Conservation (phyloP, 2,113 vertebrate species). For the Setophaga coronata region DNA sequence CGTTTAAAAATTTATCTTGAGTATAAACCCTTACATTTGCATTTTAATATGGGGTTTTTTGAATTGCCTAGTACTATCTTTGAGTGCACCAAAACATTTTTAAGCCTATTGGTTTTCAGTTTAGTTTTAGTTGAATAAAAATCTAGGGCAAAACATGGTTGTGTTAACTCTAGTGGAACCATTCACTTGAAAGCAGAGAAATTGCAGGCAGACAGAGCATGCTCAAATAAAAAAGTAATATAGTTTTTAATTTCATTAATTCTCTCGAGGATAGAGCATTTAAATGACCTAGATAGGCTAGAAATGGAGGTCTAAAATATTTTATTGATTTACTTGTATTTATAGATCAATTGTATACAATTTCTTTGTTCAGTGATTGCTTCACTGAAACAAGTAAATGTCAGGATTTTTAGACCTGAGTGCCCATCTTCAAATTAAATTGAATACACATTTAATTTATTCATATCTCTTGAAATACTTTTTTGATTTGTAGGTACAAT, state of each 20-base stretch:
- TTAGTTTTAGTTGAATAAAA: neutral
- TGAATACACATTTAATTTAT: neutral
- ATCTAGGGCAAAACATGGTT: neutral
- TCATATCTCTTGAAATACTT: neutral
- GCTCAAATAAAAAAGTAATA: slow-evolving; percentile 13
- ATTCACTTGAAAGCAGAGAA: neutral
- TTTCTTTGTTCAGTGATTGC: slow-evolving; percentile 5
- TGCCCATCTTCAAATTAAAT: neutral
- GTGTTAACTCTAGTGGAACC: neutral
- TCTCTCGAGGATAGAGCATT: neutral
- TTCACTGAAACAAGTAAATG: neutral
- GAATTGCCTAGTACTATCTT: neutral
- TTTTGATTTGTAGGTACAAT: neutral
- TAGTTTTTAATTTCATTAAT: slow-evolving; percentile 45
- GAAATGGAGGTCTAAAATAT: slow-evolving; percentile 49
- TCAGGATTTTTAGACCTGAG: neutral
- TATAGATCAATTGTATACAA: slow-evolving; percentile 20
- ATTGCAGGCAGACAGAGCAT: neutral
- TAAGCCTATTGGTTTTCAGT: neutral
- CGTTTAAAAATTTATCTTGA: neutral
- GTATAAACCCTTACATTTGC: neutral
- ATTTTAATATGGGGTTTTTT: neutral
- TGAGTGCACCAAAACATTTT: neutral
- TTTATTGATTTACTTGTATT: slow-evolving; percentile 61
- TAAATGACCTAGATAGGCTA: slow-evolving; percentile 19